A percentile compares a stretch with the other conserved stretches of the same genome.
These are phyloP conservation scores for Vireo altiloquus DNA, from an alignment of 2,113 vertebrate species.

Conservation along the genomic window DNA sequence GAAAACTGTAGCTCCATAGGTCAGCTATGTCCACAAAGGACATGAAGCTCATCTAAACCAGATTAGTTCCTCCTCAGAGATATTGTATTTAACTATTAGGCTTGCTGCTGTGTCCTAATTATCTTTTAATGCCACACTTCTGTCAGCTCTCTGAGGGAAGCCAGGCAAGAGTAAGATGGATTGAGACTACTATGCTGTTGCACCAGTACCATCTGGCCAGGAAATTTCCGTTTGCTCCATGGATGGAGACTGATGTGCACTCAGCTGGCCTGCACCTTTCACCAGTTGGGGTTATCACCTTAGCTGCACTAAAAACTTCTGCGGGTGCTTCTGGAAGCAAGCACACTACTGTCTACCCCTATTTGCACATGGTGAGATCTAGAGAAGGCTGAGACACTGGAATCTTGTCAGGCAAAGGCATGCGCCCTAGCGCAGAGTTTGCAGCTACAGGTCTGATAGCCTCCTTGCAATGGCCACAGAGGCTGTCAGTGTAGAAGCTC, in stretches of 20 bases:
- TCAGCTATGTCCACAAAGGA: background rate
- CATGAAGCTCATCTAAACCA: background rate
- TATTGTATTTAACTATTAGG: background rate
- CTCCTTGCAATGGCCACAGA: background rate
- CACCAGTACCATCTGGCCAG: background rate
- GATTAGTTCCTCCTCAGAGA: slow-evolving; percentile 8
- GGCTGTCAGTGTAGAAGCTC: background rate
- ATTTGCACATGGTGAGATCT: accelerated
- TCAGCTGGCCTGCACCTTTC: background rate
- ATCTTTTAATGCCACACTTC: background rate
- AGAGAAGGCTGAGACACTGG: accelerated
- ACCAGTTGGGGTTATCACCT: background rate
- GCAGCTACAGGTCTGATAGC: background rate
- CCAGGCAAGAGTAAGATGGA: background rate
- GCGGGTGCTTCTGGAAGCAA: background rate
- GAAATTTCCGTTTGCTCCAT: background rate
- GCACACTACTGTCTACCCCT: accelerated
- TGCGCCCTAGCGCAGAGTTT: accelerated
- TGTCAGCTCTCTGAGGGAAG: background rate
- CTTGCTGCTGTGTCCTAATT: background rate
- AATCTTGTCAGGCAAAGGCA: background rate
- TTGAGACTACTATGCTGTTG: background rate
- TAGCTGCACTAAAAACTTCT: accelerated
- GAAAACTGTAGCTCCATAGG: background rate
- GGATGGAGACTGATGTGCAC: background rate